Evolutionary conservation across 64 coral and sea anemone species (phyloP), one percentile per base, ranked within the genome.

Genomic region (Actinia tenebrosa): DNA sequence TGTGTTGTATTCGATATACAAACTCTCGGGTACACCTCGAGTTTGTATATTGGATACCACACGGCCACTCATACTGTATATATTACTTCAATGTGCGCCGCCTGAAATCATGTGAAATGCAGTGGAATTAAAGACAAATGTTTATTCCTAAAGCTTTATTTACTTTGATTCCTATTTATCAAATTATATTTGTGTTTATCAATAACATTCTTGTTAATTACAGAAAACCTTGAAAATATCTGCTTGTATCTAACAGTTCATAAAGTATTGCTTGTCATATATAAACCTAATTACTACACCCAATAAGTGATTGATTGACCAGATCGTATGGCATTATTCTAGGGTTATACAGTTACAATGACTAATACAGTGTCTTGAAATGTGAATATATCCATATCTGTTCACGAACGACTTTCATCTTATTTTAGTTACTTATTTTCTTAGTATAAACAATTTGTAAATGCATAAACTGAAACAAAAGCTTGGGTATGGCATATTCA

Each of bases 361-460:
- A 50, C 13, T 13, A 15, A 75, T 75, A 42, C 69, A 75, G 8
- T 14, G 13, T 75, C 42, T 75, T 9, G 69, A 30, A 58, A 75
- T 75, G 69, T 75, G 26, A 75, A 75, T 75, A 75, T 75, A 75
- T 30, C 69, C 10, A 75, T 75, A 75, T 75, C 25, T 75, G n/a
- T 42, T 75, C 27, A 42, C 69, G 69, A 75, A 75, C 42, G 69
- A 75, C 69, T 75, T 23, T 10, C 20, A 20, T 69, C 22, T 69
- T n/a, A 69, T 69, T 69, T 69, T n/a, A 69, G 64, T 7, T 22
- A 37, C 30, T 37, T 37, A 37, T 37, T 37, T 37, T 37, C 1
- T 37, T 37, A 61, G 18, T 61, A 61, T 66, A 66, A 75, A 75
- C 11, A 26, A 42, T 27, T 75, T 75, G n/a, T 75, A 58, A 58